These are phyloP conservation scores for Eupithecia subumbrata DNA, from an alignment of 2,888 invertebrate genomes.

Conservation along the genomic window DNA sequence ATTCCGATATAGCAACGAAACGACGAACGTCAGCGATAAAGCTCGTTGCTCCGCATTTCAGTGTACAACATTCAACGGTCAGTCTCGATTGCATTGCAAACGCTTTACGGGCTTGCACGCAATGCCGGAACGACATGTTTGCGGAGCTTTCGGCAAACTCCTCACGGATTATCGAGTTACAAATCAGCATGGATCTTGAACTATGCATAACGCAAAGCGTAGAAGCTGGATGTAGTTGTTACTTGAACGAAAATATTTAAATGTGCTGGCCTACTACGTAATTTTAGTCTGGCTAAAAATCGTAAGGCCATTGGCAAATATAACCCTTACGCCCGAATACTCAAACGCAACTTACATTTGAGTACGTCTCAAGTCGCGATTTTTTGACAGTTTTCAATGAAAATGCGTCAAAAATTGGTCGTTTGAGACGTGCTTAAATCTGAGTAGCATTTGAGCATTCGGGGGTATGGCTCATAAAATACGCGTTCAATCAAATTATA, in stretches of 20 bases:
- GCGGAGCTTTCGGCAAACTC: conserved; percentile 13
- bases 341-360: too few species aligned
- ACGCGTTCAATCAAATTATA: too few species aligned
- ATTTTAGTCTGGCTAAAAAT: too few species aligned
- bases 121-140: conserved; percentile 20
- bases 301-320: too few species aligned
- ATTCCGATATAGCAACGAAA: not conserved
- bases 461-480: too few species aligned
- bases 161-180: conserved; percentile 3
- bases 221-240: not conserved
- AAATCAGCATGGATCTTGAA: not conserved
- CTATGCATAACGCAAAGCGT: not conserved
- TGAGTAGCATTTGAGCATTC: too few species aligned
- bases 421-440: too few species aligned
- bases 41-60: conserved; percentile 3
- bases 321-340: too few species aligned
- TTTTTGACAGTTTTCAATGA: too few species aligned
- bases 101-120: conserved; percentile 11
- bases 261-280: not conserved
- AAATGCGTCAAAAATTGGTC: too few species aligned
- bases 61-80: conserved; percentile 21
- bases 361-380: too few species aligned
- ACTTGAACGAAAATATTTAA: not conserved
- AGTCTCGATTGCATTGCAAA: conserved; percentile 18
- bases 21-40: not conserved